These are phyloP conservation scores for Ochotona curzoniae DNA, from an alignment of 2,113 vertebrate genomes.

Conservation along the genomic window DNA sequence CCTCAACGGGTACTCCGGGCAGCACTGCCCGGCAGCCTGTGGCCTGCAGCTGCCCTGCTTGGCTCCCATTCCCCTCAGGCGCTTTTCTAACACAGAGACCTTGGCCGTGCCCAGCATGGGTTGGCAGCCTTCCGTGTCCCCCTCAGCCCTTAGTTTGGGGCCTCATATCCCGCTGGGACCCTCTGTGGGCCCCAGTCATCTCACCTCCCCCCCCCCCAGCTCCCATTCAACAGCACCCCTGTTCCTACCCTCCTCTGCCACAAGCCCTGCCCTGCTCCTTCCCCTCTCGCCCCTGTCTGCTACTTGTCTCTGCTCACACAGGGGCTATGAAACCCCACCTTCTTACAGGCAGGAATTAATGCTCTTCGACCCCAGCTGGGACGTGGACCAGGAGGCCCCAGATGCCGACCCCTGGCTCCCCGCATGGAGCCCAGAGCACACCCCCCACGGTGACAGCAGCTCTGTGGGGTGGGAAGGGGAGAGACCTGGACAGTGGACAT, in stretches of 20 bases:
- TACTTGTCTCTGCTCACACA: background rate
- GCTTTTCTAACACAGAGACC: background rate
- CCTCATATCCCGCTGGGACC: background rate
- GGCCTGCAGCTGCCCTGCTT: no score
- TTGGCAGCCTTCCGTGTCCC: background rate
- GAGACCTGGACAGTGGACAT: no score
- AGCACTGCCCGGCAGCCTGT: no score
- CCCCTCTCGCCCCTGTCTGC: no score
- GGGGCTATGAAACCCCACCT: background rate
- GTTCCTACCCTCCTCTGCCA: no score
- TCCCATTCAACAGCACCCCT: background rate
- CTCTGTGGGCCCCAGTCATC: background rate
- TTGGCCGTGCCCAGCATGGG: background rate
- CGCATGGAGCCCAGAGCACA: slow-evolving; percentile 47
- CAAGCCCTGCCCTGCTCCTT: no score
- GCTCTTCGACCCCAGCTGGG: slow-evolving; percentile 63
- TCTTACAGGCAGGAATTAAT: slow-evolving; percentile 74
- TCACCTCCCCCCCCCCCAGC: background rate
- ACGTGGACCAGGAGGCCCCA: slow-evolving; percentile 60
- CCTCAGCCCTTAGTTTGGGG: background rate
- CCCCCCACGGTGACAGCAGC: slow-evolving; percentile 69
- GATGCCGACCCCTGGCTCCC: slow-evolving; percentile 78
- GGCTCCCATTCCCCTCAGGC: background rate
- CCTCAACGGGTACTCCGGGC: no score
- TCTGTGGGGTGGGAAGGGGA: background rate